Evolutionary conservation across 1,140 invertebrate genomes (phyloP), one percentile per base, ranked within the genome.

Genomic region (Globodera ellingtonae): DNA sequence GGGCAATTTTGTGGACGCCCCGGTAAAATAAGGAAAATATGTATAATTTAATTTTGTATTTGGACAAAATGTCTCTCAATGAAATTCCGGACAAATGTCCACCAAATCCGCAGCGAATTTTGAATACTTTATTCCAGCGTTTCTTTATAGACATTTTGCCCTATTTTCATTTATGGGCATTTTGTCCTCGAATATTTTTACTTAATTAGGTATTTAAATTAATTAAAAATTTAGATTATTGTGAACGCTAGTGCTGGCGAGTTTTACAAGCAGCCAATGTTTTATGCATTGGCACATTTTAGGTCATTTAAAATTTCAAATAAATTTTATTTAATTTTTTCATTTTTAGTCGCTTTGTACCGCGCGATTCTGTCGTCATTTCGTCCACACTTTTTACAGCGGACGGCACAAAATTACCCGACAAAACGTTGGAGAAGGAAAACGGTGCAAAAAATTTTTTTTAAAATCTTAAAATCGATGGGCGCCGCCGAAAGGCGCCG

Each of bases 241-340:
- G 92, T 94, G 0, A 93, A 94, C 84, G 89, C 91, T 0, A 90
- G 91, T 71, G 79, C 69, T 67, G 84, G 88, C 46, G 91, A 94
- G 89, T 95, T 96, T 85, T 94, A 94, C 86, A 95, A 95, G 87
- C 94, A 96, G 84, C 94, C 95, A 0, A 94, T 94, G 91, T 96
- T 92, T 89, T 97, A 96, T 89, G 93, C 92, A 7, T 90, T 96
- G 84, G 94, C 93, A 2, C 95, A 97, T 90, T 84, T 62, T 62
- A 62, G 56, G 56, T 35, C 35, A 35, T 35, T 18, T 2, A 15
- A 15, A 15, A 18, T 18, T 4, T 62, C 3, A 6, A 15, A 52
- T 52, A 52, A 6, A 6, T 52, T 52, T 52, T 10, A 15, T 62
- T 62, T 21, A 15, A 15, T 15, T 18, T 18, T 62, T 52, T 13